Evolutionary conservation across 2,888 invertebrate genomes (phyloP).

Genomic region (Pammene fasciana): DNA sequence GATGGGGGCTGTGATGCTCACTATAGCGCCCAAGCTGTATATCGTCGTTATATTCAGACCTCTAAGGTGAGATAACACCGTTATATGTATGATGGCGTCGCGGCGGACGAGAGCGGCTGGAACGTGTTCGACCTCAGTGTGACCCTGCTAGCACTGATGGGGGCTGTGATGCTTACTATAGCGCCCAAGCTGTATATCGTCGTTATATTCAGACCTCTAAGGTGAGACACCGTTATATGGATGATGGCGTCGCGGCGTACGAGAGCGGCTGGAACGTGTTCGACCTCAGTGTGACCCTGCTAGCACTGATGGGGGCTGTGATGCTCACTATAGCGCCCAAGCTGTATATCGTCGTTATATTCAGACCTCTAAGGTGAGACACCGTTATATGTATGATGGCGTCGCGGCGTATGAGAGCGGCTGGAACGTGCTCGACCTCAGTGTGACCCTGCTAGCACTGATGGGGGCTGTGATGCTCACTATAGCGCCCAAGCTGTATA

Average conservation of each 20-base stretch:
- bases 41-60: constrained; percentile 89
- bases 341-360: constrained; percentile 88
- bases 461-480: constrained; percentile 86
- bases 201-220: constrained; percentile 88
- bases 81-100: constrained; percentile 83
- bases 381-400: constrained; percentile 84
- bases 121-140: constrained; percentile 91
- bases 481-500: constrained; percentile 87
- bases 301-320: constrained; percentile 86
- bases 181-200: constrained; percentile 87
- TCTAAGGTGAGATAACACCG: constrained; percentile 72
- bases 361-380: constrained; percentile 86
- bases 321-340: constrained; percentile 86
- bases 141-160: constrained; percentile 86
- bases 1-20: constrained; percentile 86
- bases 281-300: constrained; percentile 87
- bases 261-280: constrained; percentile 94
- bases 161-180: constrained; percentile 86
- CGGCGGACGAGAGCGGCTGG: constrained; percentile 91
- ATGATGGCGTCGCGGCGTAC: constrained; percentile 88
- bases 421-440: constrained; percentile 92
- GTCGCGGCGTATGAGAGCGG: constrained; percentile 89
- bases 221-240: constrained; percentile 68
- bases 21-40: constrained; percentile 86
- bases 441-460: constrained; percentile 86